These are phyloP conservation scores for Piprites chloris DNA, from an alignment of 2,113 vertebrate species.

Conservation along the genomic window DNA sequence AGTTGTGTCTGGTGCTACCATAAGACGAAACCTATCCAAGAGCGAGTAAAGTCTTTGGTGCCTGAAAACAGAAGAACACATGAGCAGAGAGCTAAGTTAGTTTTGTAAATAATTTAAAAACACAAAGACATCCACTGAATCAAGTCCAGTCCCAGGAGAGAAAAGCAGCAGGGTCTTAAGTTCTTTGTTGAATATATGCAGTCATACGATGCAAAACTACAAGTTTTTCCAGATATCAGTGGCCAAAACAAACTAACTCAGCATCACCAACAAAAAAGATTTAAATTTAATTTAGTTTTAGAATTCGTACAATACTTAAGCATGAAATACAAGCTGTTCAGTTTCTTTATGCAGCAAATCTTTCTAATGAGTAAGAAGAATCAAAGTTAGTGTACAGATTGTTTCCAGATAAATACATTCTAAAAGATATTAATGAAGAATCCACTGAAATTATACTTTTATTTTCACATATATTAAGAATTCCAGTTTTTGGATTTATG, in stretches of 20 bases:
- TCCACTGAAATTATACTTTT: neutral
- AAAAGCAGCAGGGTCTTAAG: neutral
- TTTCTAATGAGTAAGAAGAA: neutral
- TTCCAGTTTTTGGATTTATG: neutral
- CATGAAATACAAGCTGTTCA: neutral
- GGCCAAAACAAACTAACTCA: neutral
- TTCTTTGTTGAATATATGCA: neutral
- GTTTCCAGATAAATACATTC: neutral
- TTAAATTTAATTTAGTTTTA: neutral
- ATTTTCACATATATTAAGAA: neutral
- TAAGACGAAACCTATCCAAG: conserved; percentile 93
- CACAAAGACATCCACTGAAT: neutral
- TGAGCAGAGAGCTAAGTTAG: neutral
- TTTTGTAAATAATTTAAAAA: neutral
- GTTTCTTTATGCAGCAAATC: neutral
- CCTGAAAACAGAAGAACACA: conserved; percentile 67
- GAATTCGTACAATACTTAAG: neutral
- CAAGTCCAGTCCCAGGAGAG: neutral
- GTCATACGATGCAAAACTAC: neutral
- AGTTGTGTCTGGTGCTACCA: conserved; percentile 79
- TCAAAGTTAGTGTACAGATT: neutral
- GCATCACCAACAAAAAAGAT: neutral
- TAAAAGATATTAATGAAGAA: neutral
- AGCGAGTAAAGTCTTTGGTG: conserved; percentile 97
- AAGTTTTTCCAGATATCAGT: neutral